Percentiles rank a stretch among this genome's conserved stretches.
Evolutionary conservation across 2,113 vertebrate genomes (phyloP).

Genomic region (Pao palembangensis): DNA sequence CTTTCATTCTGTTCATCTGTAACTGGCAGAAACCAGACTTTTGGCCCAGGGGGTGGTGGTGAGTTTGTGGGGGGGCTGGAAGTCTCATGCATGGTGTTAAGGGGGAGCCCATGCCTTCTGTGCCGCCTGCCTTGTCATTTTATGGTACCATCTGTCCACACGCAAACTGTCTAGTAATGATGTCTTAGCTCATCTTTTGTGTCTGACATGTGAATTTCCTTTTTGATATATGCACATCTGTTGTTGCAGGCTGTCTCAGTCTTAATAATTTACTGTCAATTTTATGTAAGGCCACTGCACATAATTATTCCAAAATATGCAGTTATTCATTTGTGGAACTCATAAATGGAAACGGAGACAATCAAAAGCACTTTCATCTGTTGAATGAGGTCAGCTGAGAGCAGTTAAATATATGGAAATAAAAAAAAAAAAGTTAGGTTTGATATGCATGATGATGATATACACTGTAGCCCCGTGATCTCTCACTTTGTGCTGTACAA

Average conservation of each 20-base stretch:
- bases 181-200: conserved; percentile 53
- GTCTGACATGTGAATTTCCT: conserved; percentile 40
- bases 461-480: too few relatives aligned
- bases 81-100: conserved; percentile 36
- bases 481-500: neutral
- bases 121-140: conserved; percentile 67
- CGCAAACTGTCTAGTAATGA: conserved; percentile 64
- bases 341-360: conserved; percentile 22
- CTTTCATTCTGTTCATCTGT: conserved; percentile 64
- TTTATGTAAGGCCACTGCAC: conserved; percentile 12
- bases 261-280: conserved; percentile 43
- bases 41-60: conserved; percentile 28
- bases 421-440: too few relatives aligned
- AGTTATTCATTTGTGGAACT: conserved; percentile 31
- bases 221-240: conserved; percentile 59
- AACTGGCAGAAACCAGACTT: conserved; percentile 43
- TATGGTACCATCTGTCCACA: conserved; percentile 69
- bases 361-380: neutral
- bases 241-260: conserved; percentile 33
- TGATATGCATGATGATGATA: too few relatives aligned
- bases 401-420: too few relatives aligned
- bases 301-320: conserved; percentile 33
- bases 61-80: conserved; percentile 14
- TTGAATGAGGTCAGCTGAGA: neutral
- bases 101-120: conserved; percentile 46